These are phyloP conservation scores for Eurystomus glaucurus DNA, from an alignment of 2,797 vertebrate genomes.

Conservation along the genomic window DNA sequence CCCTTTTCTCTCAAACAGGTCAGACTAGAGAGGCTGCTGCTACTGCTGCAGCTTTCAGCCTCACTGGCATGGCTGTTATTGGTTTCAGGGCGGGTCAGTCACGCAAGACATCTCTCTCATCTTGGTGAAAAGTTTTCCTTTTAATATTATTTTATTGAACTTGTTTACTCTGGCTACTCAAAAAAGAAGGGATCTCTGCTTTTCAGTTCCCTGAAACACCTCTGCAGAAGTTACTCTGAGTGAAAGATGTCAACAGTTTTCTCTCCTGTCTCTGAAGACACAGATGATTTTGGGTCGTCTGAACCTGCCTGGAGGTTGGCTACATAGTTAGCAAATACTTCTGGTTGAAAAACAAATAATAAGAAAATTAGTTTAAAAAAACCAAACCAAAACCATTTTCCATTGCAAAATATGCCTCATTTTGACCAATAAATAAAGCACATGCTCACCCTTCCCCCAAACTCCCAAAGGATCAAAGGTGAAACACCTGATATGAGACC, in stretches of 20 bases:
- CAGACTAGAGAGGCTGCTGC: conserved; percentile 2
- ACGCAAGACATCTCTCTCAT: neutral
- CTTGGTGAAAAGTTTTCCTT: conserved; percentile 22
- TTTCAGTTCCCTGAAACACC: neutral
- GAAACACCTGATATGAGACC: neutral
- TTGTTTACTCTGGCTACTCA: neutral
- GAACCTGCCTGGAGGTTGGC: neutral
- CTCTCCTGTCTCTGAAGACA: neutral
- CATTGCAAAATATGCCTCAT: neutral
- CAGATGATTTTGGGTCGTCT: neutral
- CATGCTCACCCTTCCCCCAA: neutral
- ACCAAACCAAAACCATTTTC: neutral
- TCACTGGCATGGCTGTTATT: neutral
- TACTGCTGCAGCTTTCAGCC: conserved; percentile 8
- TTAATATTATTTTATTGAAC: conserved; percentile 6
- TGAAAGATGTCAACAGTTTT: neutral
- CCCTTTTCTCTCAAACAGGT: conserved; percentile 26
- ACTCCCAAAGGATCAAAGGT: neutral
- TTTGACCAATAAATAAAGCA: neutral
- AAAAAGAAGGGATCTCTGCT: neutral
- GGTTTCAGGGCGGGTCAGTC: neutral
- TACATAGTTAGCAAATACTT: neutral
- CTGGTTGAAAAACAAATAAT: neutral
- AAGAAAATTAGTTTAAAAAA: neutral
- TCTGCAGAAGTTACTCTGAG: neutral